phyloP scores from a whole-genome alignment of 2,797 vertebrate genomes.

The Arremon brunneinucha region DNA sequence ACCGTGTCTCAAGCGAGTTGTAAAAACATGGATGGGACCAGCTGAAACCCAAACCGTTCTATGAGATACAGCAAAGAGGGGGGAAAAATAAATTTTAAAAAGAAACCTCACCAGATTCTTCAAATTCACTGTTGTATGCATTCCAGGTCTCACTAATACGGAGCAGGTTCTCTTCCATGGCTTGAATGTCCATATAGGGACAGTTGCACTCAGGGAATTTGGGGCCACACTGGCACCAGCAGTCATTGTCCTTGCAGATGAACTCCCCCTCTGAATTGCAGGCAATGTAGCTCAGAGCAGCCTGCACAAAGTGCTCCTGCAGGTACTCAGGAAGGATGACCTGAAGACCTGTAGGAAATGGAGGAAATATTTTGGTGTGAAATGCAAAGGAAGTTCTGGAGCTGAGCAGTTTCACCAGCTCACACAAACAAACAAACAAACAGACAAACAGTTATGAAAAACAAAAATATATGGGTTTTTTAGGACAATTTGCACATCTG shows the following conservation, averaged over 20 bases:
- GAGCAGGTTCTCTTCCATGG: constrained; percentile 92
- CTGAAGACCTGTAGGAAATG: constrained; percentile 84
- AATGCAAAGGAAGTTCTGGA: background rate
- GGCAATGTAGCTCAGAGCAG: constrained; percentile 93
- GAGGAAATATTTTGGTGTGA: background rate
- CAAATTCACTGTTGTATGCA: constrained; percentile 89
- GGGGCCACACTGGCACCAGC: constrained; percentile 90
- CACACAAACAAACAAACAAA: rapidly evolving
- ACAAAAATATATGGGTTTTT: background rate
- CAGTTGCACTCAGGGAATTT: constrained; percentile 96
- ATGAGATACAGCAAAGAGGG: background rate
- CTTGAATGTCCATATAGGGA: constrained; percentile 94
- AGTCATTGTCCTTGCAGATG: constrained; percentile 92
- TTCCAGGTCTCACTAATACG: constrained; percentile 91
- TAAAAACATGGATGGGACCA: background rate
- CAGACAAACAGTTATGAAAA: background rate
- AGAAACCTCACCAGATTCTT: constrained; percentile 86
- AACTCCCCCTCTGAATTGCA: constrained; percentile 96
- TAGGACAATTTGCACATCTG: background rate
- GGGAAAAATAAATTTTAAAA: background rate
- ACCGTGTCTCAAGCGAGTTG: rapidly evolving
- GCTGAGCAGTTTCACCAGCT: background rate
- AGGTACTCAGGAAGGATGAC: constrained; percentile 93
- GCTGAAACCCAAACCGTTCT: background rate
- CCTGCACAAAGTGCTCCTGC: constrained; percentile 90